These are phyloP conservation scores for Pteronotus mesoamericanus DNA, from an alignment of 2,797 vertebrate species.

Conservation along the genomic window DNA sequence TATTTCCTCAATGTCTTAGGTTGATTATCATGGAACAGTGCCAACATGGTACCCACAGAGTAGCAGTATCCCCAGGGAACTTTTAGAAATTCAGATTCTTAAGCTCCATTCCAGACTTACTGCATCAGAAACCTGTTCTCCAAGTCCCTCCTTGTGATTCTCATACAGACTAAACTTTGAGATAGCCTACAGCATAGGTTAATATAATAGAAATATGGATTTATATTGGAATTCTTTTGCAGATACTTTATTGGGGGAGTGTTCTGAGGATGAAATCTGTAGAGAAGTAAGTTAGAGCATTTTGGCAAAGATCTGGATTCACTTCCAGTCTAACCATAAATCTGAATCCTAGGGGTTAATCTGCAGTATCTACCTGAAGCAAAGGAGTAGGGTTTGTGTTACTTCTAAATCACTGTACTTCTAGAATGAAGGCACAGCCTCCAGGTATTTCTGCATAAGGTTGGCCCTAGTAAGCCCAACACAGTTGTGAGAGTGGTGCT, in stretches of 20 bases:
- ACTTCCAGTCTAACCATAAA: neutral
- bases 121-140: neutral
- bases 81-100: neutral
- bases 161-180: neutral
- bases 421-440: neutral
- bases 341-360: neutral
- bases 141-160: neutral
- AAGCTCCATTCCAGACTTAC: neutral
- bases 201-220: neutral
- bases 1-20: neutral
- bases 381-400: neutral
- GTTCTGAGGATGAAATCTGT: neutral
- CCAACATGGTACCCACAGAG: neutral
- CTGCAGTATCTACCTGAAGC: neutral
- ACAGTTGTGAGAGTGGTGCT: neutral
- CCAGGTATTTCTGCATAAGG: neutral
- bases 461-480: neutral
- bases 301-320: neutral
- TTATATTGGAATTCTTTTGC: neutral
- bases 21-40: neutral
- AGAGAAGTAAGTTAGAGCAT: neutral
- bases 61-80: neutral
- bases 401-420: neutral
- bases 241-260: neutral
- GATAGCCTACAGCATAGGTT: neutral